Percentiles rank a stretch among this genome's conserved stretches.
Evolutionary conservation across 1,140 invertebrate species (phyloP).

Genomic region (Apocrypta bakeri): DNA sequence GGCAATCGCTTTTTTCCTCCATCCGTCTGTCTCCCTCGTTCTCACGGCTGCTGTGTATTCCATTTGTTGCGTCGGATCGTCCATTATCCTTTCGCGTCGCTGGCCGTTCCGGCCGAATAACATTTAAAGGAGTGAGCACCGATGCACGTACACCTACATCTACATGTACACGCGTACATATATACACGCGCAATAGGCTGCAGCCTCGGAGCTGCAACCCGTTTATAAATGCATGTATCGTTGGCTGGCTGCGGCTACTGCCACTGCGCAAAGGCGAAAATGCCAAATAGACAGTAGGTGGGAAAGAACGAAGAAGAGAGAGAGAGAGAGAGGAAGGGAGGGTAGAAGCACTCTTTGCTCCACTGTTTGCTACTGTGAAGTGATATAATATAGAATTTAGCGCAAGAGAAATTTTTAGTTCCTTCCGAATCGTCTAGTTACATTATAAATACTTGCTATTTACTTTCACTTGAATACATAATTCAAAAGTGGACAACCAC

Average conservation of each 20-base stretch:
- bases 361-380: not conserved
- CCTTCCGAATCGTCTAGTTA: too few species aligned
- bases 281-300: not conserved
- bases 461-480: too few species aligned
- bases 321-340: not conserved
- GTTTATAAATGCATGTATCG: slow-evolving; percentile 40
- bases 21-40: slow-evolving; percentile 14
- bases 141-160: not conserved
- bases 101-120: slow-evolving; percentile 55
- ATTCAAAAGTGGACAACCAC: too few species aligned
- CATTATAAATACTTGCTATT: too few species aligned
- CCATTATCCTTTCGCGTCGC: slow-evolving; percentile 60
- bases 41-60: slow-evolving; percentile 51
- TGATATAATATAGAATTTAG: not conserved
- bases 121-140: slow-evolving; percentile 53
- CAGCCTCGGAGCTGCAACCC: not conserved
- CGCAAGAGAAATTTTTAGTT: not conserved
- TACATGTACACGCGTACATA: not conserved
- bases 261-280: not conserved
- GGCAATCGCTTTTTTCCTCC: slow-evolving; percentile 41
- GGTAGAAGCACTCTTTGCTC: too few species aligned
- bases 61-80: slow-evolving; percentile 58
- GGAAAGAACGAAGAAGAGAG: too few species aligned
- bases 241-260: not conserved
- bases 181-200: not conserved